Evolutionary conservation across 2,888 invertebrate species (phyloP).

Genomic region (Metopia argyrocephala): DNA sequence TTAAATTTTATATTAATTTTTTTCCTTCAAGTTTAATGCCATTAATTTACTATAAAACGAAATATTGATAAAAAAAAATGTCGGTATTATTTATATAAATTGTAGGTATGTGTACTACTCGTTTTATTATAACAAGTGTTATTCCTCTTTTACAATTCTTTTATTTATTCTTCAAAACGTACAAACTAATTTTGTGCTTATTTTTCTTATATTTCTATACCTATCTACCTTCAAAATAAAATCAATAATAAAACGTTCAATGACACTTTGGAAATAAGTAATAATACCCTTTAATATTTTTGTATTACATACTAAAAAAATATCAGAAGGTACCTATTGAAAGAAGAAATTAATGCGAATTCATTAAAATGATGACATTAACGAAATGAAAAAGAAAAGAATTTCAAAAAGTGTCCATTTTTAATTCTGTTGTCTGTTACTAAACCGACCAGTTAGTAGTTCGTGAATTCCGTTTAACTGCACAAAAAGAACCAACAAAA

Average conservation of each 20-base stretch:
- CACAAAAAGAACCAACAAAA: neutral
- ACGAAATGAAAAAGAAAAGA: neutral
- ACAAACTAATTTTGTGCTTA: neutral
- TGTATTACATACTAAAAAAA: constrained; percentile 2
- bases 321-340: neutral
- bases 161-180: neutral
- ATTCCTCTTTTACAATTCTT: neutral
- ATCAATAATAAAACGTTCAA: constrained; percentile 37
- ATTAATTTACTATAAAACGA: constrained; percentile 8
- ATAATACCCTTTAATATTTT: constrained; percentile 15
- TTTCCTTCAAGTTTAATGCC: constrained; percentile 29
- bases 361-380: constrained; percentile 25
- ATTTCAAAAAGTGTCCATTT: neutral
- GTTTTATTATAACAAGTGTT: constrained; percentile 36
- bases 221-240: neutral
- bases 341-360: constrained; percentile 11
- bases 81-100: neutral
- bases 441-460: neutral
- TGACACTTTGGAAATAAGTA: constrained; percentile 27
- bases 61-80: neutral
- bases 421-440: neutral
- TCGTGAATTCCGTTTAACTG: neutral
- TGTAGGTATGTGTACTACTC: neutral
- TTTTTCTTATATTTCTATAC: neutral
- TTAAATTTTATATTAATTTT: neutral